Evolutionary conservation across 2,113 vertebrate genomes (phyloP).

Genomic region (Nothoprocta pentlandii): DNA sequence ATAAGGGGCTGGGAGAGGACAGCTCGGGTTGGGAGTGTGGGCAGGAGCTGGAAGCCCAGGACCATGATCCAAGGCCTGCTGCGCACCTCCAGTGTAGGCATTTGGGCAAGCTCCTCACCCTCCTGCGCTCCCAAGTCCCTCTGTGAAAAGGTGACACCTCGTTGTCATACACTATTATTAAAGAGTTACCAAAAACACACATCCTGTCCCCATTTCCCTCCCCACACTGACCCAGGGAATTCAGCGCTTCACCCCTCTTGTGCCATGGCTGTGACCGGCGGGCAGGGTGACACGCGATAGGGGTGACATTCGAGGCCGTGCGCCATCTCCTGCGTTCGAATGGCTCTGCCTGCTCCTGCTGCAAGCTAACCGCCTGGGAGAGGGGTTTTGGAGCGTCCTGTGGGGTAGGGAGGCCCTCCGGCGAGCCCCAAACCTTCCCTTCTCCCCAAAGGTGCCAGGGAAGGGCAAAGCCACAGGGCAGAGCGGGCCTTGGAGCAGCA

Average conservation of each 20-base stretch:
- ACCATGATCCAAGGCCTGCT: neutral
- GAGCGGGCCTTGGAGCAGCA: neutral
- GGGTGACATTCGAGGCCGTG: constrained; percentile 15
- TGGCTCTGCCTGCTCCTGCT: neutral
- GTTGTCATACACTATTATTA: neutral
- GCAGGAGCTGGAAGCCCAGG: neutral
- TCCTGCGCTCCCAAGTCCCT: neutral
- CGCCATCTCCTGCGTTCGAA: neutral
- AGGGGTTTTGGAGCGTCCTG: neutral
- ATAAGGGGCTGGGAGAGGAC: neutral
- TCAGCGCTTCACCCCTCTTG: fast-evolving
- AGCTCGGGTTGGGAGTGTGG: fast-evolving
- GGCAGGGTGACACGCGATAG: neutral
- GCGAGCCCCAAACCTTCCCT: neutral
- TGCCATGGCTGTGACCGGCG: neutral
- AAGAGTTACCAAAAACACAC: neutral
- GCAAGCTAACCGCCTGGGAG: neutral
- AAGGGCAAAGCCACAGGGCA: fast-evolving
- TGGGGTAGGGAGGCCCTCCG: neutral
- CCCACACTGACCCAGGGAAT: neutral
- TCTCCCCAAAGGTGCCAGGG: neutral
- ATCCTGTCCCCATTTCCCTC: fast-evolving
- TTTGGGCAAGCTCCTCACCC: neutral
- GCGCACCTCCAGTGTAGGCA: neutral
- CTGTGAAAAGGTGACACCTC: neutral